Base-by-base conservation (phyloP, 2,113 vertebrate genomes). In the Neolamprologus cancellatus region DNA sequence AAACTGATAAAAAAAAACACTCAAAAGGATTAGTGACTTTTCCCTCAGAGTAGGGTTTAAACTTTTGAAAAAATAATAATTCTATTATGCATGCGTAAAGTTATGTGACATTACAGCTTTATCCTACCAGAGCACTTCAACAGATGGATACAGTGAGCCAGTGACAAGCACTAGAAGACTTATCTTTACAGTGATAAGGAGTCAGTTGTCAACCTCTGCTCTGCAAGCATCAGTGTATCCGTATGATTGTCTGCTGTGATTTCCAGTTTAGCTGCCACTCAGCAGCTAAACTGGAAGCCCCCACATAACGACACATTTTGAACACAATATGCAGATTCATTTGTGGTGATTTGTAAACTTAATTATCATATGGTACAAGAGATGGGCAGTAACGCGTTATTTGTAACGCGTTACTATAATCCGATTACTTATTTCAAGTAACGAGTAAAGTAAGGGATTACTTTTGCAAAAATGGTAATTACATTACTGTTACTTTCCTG, bases 321-420 rank as follows among this genome's bases (percentile, higher is more conserved):
- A 71, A 74, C 23, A 46, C 64, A 74, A 46, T 28, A 71, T 74
- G n/a, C 36, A 46, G 20, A 46, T 17, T 71, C 15, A 71, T 25
- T 71, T 6, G 20, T 44, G 8, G 13, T 71, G 39, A 25, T 71
- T 25, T 74, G 39, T 74, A 74, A 46, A 74, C 20, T 17, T 74
- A 25, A 10, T 46, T 11, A 46, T 7, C 66, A 44, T 46, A 46
- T 28, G 4, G 14, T 46, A 46, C 44, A 2, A 46, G 44, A 46
- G 14, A 46, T 46, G 44, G 44, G 44, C 0, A 46, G 44, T 46
- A 46, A 46, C 6, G 2, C 0, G 44, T 46, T 46, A 46, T 15
- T 46, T 46, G 41, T 46, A 46, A 46, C 14, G 44, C 2, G 0
- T 46, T 46, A 46, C 6, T 46, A 46, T 1, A 46, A 46, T 46